Evolutionary conservation across 1,140 invertebrate genomes (phyloP).

Genomic region (Helicoverpa zea): DNA sequence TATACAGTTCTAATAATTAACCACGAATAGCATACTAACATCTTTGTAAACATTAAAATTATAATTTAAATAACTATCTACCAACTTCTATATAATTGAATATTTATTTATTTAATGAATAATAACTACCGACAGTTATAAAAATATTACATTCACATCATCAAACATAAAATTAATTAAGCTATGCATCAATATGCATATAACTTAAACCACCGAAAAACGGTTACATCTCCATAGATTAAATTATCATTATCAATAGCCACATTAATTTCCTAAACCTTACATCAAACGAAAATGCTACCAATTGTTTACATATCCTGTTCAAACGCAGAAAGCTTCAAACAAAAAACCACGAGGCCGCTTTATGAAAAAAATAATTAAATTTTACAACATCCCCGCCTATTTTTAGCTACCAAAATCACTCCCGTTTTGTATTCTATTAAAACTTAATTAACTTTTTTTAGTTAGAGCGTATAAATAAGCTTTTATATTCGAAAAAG

Average conservation of each 20-base stretch:
- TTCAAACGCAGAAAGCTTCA: conserved; percentile 65
- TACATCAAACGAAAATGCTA: conserved; percentile 53
- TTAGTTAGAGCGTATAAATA: conserved; percentile 74
- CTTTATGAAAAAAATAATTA: conserved; percentile 77
- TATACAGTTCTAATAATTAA: neutral
- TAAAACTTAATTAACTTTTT: conserved; percentile 87
- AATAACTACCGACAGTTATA: neutral
- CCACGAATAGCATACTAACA: neutral
- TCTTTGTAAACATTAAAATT: neutral
- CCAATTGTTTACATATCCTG: conserved; percentile 76
- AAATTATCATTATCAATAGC: conserved; percentile 33
- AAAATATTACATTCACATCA: conserved; percentile 1
- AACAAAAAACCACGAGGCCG: conserved; percentile 79
- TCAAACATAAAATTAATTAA: conserved; percentile 25
- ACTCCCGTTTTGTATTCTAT: conserved; percentile 85
- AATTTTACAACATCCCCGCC: conserved; percentile 84
- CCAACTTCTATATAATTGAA: neutral
- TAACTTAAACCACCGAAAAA: conserved; percentile 3
- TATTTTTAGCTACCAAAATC: conserved; percentile 86
- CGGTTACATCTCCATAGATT: conserved; percentile 45
- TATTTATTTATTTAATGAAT: neutral
- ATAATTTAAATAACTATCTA: neutral
- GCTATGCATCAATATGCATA: neutral
- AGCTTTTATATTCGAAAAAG: conserved; percentile 73
- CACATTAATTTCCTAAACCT: conserved; percentile 29